These are phyloP conservation scores for Onychorhynchus coronatus DNA, from an alignment of 2,113 vertebrate species.

Conservation along the genomic window DNA sequence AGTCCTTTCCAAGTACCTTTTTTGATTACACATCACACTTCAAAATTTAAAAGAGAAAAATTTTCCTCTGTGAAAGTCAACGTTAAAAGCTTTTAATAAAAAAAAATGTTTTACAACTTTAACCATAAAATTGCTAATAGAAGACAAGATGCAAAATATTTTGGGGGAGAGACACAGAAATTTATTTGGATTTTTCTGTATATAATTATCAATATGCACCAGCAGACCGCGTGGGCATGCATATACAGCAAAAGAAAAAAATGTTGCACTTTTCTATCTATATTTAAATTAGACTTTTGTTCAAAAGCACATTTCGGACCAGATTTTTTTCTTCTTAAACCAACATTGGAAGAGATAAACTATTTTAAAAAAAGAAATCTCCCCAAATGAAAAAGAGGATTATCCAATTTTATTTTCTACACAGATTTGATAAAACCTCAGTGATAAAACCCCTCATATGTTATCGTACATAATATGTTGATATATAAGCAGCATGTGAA, in stretches of 20 bases:
- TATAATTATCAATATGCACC: background rate
- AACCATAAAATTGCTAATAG: background rate
- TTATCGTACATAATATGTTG: background rate
- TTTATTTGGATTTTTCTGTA: background rate
- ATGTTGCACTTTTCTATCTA: slow-evolving; percentile 46
- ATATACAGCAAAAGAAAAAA: background rate
- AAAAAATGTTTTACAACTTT: background rate
- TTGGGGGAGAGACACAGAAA: background rate
- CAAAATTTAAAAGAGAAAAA: background rate
- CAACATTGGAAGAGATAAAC: slow-evolving; percentile 25
- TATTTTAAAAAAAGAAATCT: background rate
- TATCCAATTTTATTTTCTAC: slow-evolving; percentile 27
- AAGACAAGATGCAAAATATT: background rate
- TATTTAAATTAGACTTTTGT: slow-evolving; percentile 59
- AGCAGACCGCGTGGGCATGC: background rate
- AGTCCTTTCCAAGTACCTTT: background rate
- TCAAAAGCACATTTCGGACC: slow-evolving; percentile 37
- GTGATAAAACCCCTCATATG: background rate
- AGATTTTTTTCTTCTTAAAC: slow-evolving; percentile 31
- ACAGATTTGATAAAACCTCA: slow-evolving; percentile 23
- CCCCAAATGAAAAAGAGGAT: slow-evolving; percentile 2
- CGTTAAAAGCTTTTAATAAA: background rate
- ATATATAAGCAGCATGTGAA: background rate
- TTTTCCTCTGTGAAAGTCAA: background rate
- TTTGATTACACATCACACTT: background rate